Percentiles rank a stretch among this genome's conserved stretches.
Conservation (phyloP, 2,113 vertebrate species). For the Oryzias celebensis region DNA sequence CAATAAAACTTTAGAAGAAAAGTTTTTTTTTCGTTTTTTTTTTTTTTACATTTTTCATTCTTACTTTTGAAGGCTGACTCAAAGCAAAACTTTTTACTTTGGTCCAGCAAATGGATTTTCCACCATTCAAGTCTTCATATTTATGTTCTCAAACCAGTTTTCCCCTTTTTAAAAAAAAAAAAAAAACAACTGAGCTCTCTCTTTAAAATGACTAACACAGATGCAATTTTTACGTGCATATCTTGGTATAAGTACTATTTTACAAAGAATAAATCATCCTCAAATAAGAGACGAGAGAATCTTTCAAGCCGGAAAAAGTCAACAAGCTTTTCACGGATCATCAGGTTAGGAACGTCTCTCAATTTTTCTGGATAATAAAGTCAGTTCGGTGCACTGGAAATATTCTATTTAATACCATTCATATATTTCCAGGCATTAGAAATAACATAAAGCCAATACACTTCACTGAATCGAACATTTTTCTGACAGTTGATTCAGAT, state of each 20-base stretch:
- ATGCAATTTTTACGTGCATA: constrained; percentile 27
- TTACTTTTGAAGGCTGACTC: too few relatives aligned
- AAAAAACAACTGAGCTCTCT: background rate
- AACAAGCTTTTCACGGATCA: constrained; percentile 7
- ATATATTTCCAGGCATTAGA: constrained; percentile 41
- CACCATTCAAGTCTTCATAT: background rate
- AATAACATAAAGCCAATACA: constrained; percentile 22
- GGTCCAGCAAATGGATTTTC: background rate
- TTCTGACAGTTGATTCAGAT: constrained; percentile 13
- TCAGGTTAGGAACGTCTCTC: constrained; percentile 15
- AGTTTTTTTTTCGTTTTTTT: too few relatives aligned
- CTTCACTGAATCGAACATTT: constrained; percentile 20
- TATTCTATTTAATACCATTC: constrained; percentile 33
- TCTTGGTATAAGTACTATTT: constrained; percentile 8
- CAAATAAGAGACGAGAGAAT: constrained; percentile 9
- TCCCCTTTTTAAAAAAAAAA: background rate
- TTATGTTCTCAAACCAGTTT: background rate
- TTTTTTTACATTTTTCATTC: too few relatives aligned
- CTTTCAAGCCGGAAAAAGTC: constrained; percentile 4
- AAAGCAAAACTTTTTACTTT: background rate
- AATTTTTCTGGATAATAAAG: constrained; percentile 18
- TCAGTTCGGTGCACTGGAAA: constrained; percentile 20
- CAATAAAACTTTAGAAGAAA: too few relatives aligned
- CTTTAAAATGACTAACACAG: constrained; percentile 23
- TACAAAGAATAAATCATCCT: constrained; percentile 34